Conservation (phyloP, 2,888 invertebrate genomes). For the Eupelmus urozonus region DNA sequence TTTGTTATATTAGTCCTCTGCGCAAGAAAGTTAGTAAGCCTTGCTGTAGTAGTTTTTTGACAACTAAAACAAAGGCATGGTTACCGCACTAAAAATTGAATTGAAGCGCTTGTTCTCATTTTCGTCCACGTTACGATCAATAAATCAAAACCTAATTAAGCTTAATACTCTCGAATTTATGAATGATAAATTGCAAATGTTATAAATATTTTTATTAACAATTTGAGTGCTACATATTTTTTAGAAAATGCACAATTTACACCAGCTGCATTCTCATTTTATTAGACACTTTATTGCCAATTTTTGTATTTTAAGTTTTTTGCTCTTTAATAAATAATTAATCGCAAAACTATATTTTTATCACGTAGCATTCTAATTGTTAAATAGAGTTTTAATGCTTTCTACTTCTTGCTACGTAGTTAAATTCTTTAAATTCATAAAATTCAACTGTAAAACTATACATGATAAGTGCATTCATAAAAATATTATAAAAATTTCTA, state of each 20-base stretch:
- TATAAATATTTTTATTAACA: slow-evolving; percentile 4
- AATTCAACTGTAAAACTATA: too few relatives aligned
- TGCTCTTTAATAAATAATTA: too few relatives aligned
- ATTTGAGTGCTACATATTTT: slow-evolving; percentile 27
- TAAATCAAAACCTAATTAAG: neutral
- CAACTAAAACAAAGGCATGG: slow-evolving; percentile 51
- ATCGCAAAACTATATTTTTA: too few relatives aligned
- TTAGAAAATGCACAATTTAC: slow-evolving; percentile 9
- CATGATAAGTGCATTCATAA: too few relatives aligned
- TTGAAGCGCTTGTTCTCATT: slow-evolving; percentile 42
- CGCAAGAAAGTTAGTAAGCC: slow-evolving; percentile 18
- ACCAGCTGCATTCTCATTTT: slow-evolving; percentile 2
- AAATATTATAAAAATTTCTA: too few relatives aligned
- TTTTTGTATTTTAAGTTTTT: too few relatives aligned
- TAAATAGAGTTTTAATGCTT: too few relatives aligned
- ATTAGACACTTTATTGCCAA: neutral
- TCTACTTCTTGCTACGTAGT: too few relatives aligned
- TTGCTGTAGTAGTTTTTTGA: slow-evolving; percentile 49
- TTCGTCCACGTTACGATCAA: slow-evolving; percentile 9
- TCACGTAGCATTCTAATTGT: too few relatives aligned
- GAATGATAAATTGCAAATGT: slow-evolving; percentile 27
- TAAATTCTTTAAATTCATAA: too few relatives aligned
- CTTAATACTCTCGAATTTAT: too few relatives aligned
- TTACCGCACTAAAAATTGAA: slow-evolving; percentile 47
- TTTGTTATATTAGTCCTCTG: slow-evolving; percentile 42